Evolutionary conservation across 1,140 invertebrate species (phyloP).

Genomic region (Capitella teleta): DNA sequence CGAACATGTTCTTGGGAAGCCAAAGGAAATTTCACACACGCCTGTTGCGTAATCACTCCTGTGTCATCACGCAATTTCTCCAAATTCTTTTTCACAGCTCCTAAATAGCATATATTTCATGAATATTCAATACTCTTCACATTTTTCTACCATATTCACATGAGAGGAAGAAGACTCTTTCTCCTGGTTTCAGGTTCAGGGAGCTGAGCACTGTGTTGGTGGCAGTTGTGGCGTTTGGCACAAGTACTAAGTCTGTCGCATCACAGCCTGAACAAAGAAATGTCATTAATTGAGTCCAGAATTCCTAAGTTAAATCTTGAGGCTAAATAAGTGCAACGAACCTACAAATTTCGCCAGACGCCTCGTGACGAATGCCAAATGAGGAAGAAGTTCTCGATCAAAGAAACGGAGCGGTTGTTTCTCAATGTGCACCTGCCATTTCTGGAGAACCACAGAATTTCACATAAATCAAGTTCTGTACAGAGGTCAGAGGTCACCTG

Average conservation of each 20-base stretch:
- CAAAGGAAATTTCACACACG: too few species aligned
- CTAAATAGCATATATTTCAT: too few species aligned
- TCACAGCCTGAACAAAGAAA: constrained; percentile 24
- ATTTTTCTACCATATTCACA: constrained; percentile 38
- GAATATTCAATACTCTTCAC: too few species aligned
- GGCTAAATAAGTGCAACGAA: constrained; percentile 11
- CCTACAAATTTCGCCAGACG: constrained; percentile 35
- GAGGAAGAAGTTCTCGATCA: constrained; percentile 34
- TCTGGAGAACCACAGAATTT: constrained; percentile 15
- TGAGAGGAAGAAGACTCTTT: constrained; percentile 28
- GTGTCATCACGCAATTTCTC: too few species aligned
- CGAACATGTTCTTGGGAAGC: too few species aligned
- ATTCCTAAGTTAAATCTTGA: neutral
- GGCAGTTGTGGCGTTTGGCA: constrained; percentile 35
- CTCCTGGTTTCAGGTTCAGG: constrained; percentile 21
- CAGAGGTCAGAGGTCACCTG: constrained; percentile 19
- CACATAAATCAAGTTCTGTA: neutral
- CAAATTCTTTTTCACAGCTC: too few species aligned
- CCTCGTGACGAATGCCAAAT: constrained; percentile 26
- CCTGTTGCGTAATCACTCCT: too few species aligned
- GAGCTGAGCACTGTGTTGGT: constrained; percentile 29
- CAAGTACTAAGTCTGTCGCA: constrained; percentile 26
- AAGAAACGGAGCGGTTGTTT: constrained; percentile 34
- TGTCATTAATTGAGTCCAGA: neutral
- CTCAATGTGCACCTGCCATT: constrained; percentile 33